Percentiles rank a stretch among this genome's conserved stretches.
phyloP scores from a whole-genome alignment of 1,140 invertebrate genomes.

The Drosophila ambigua region DNA sequence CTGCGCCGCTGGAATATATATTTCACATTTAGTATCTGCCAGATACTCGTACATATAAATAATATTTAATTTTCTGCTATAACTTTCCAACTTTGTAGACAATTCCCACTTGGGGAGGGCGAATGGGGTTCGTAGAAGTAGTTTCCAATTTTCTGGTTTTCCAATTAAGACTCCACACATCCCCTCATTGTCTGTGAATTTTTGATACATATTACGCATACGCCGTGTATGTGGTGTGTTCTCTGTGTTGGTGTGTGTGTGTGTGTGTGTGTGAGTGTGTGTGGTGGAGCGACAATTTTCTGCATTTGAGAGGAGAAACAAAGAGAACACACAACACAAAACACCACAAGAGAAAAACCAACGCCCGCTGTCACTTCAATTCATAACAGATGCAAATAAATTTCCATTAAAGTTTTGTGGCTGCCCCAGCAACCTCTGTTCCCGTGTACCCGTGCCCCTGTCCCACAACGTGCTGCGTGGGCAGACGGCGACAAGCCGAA shows the following conservation, averaged over 20 bases:
- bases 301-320: conserved; percentile 37
- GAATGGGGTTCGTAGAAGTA: conserved; percentile 10
- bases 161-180: conserved; percentile 56
- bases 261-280: background rate
- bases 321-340: conserved; percentile 16
- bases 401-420: conserved; percentile 69
- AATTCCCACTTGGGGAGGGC: background rate
- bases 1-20: too few species aligned
- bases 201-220: conserved; percentile 65
- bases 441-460: conserved; percentile 5
- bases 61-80: too few species aligned
- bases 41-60: too few species aligned
- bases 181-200: conserved; percentile 26
- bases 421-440: background rate
- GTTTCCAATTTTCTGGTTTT: conserved; percentile 22
- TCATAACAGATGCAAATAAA: conserved; percentile 79
- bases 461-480: conserved; percentile 16
- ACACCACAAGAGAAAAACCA: conserved; percentile 21
- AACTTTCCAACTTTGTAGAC: background rate
- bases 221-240: conserved; percentile 40
- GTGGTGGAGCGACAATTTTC: conserved; percentile 47
- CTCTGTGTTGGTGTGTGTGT: background rate
- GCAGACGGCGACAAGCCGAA: conserved; percentile 32
- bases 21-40: too few species aligned
- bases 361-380: conserved; percentile 76